Percentiles rank a stretch among this genome's conserved stretches.
These are phyloP conservation scores for Triplophysa tibetana DNA, from an alignment of 2,113 vertebrate genomes.

Conservation along the genomic window DNA sequence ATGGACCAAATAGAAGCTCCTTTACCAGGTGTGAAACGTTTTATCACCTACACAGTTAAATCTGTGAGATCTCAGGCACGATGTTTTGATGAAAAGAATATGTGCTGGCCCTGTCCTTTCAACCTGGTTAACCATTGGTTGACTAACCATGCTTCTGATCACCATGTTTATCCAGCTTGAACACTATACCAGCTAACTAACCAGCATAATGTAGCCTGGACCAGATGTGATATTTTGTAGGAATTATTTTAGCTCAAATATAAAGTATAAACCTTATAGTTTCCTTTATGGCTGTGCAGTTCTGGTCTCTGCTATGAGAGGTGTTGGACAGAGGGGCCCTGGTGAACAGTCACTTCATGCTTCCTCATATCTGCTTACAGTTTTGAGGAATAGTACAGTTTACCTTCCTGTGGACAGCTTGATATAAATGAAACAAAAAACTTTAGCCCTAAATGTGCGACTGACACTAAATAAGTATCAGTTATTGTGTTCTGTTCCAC, in stretches of 20 bases:
- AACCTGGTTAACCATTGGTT: too few species aligned
- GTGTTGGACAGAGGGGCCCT: background rate
- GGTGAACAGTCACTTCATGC: background rate
- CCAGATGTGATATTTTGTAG: too few species aligned
- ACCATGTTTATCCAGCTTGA: too few species aligned
- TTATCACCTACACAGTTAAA: constrained; percentile 9
- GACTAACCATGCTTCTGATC: too few species aligned
- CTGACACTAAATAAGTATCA: background rate
- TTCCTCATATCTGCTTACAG: background rate
- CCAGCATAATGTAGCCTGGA: too few species aligned
- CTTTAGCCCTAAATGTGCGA: background rate
- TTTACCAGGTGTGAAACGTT: constrained; percentile 9
- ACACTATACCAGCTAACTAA: too few species aligned
- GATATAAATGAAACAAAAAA: constrained; percentile 3
- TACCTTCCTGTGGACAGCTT: background rate
- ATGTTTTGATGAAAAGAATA: background rate
- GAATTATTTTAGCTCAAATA: too few species aligned
- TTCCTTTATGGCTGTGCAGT: constrained; percentile 1
- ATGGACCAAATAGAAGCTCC: background rate
- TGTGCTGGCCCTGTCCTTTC: background rate
- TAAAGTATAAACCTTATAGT: background rate
- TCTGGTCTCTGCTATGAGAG: background rate
- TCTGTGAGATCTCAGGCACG: background rate
- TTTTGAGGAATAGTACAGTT: background rate
- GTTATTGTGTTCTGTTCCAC: background rate